Base-by-base conservation (phyloP, 1,140 invertebrate genomes). In the Bombus breviceps region DNA sequence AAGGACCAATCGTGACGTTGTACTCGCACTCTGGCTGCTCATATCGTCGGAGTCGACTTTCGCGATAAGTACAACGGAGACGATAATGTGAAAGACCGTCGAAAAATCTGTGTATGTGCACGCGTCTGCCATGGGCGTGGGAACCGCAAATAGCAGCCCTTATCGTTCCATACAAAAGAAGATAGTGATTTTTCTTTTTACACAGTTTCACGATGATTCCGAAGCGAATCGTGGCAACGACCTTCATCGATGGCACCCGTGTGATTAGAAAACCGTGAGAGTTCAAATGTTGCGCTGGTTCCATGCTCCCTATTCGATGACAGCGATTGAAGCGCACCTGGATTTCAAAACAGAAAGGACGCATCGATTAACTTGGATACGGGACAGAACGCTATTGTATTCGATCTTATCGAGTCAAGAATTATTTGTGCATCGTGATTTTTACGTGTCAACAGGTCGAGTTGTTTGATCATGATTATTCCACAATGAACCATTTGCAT, bases 61-160 rank as follows among this genome's bases (percentile, higher is more conserved):
- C 88, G 89, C 88, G 89, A 90, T 90, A 90, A 90, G 73, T 82
- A 84, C 18, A 72, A 68, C 81, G 88, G 77, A 88, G 71, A 88
- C 79, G 88, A 89, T 88, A 88, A 85, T 86, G 77, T 86, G 76
- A 86, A 79, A 83, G 59, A 68, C 69, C 77, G 81, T 85, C 86
- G 81, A 91, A 90, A 90, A 91, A 86, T 90, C 83, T 47, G 79
- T 75, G 69, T 90, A 81, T 83, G 10, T 84, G 80, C 64, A 77
- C 43, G 81, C 43, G 66, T 66, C 53, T n/a, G 72, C 57, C 62
- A 75, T 81, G 83, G 86, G 86, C 89, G 89, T 91, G 89, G 84
- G 89, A 91, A 91, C 79, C 81, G 89, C 81, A 91, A 91, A 91
- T 86, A 91, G 34, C 47, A 47, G 25, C 2, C 28, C 25, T 90